Base-by-base conservation (phyloP, 2,888 invertebrate genomes). In the Leptopterna dolabrata region DNA sequence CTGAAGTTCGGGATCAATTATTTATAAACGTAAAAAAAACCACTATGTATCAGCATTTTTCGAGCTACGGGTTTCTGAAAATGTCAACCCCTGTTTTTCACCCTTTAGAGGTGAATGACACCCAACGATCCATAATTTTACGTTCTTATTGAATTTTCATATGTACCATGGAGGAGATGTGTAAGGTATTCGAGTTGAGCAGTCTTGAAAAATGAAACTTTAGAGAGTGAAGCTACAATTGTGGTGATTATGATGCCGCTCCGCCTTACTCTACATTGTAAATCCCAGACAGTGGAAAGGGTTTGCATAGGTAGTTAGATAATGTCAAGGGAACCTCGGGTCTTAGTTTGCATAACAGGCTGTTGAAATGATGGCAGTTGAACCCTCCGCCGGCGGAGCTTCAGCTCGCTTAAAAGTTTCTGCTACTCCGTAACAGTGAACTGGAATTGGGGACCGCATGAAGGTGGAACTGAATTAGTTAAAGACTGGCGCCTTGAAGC, bases 281-380 rank as follows among this genome's bases (percentile, higher is more conserved):
- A 73, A 73, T 73, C 36, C 36, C 73, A 73, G 73, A 73, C 73
- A 30, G 19, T 30, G 41, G 41, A 41, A 19, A 73, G n/a, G 78
- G 45, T 76, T 76, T 76, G 73, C 73, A 41, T 41, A 76, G 73
- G 73, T 76, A 76, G 73, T 30, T 30, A 41, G 36, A 36, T 73
- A 73, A 73, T 73, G 41, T 73, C 36, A 19, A 30, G 73, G 41
- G 73, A 78, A 43, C 41, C 78, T 24, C 19, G 78, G 45, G 27
- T 27, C 27, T 30, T 78, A 78, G 78, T 78, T 78, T 45, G 78
- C 78, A 78, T 78, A 78, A 78, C 78, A 45, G 45, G 78, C 78
- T 45, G 78, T 78, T 78, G 47, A 78, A 45, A 45, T 78, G 78
- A 78, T 78, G 78, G 78, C 78, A 45, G 78, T 45, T 45, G 78